These are phyloP conservation scores for Watsonalla binaria DNA, from an alignment of 2,888 invertebrate genomes.

Conservation along the genomic window DNA sequence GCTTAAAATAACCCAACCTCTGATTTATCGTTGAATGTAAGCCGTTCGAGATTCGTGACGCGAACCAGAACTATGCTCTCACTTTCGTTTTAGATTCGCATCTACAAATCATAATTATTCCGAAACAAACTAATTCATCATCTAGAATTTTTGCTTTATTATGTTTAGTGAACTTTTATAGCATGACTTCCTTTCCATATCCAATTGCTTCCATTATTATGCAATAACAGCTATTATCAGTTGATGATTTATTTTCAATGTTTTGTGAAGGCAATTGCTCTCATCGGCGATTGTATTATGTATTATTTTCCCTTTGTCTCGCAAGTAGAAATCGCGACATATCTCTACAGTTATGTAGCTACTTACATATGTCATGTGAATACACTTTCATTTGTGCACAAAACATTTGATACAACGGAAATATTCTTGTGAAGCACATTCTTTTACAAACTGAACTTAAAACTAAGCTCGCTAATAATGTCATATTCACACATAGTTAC, in stretches of 20 bases:
- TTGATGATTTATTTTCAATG: not conserved
- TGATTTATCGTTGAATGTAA: conserved; percentile 4
- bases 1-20: conserved; percentile 4
- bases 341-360: not conserved
- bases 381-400: conserved; percentile 2
- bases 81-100: conserved; percentile 16
- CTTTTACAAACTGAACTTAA: not conserved
- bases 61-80: conserved; percentile 8
- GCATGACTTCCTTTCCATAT: not conserved
- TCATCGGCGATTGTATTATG: too few relatives aligned
- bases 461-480: not conserved
- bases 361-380: not conserved
- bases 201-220: not conserved
- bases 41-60: conserved; percentile 9
- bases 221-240: not conserved
- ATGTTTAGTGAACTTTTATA: not conserved
- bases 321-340: not conserved
- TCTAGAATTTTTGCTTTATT: conserved; percentile 2
- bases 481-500: conserved; percentile 13
- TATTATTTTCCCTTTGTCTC: too few relatives aligned
- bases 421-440: not conserved
- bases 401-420: not conserved
- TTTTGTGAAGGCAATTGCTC: too few relatives aligned
- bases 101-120: conserved; percentile 7
- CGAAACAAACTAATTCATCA: conserved; percentile 6